Evolutionary conservation across 2,797 vertebrate genomes (phyloP), one percentile per base, ranked within the genome.

Genomic region (Spatula clypeata): DNA sequence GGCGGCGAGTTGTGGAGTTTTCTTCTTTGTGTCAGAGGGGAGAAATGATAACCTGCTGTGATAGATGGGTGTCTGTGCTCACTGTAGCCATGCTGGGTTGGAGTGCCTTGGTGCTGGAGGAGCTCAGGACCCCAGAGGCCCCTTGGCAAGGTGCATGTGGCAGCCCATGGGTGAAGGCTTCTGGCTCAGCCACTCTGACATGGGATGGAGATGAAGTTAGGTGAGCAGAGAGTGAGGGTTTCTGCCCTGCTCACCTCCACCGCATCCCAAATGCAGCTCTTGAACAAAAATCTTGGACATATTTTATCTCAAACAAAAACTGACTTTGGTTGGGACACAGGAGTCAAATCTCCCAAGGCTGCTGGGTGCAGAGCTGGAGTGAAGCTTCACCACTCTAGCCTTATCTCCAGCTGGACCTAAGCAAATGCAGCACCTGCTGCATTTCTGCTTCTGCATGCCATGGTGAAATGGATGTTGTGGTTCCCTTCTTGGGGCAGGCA

Each of bases 1-100:
- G 80, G 91, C 88, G 94, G 86, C 65, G 66, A 88, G 90, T 93
- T 92, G 74, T 49, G 60, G 76, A 88, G 74, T 2, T 1, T 86
- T 93, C 83, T 80, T 11, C 67, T 71, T 72, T 32, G 19, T 86
- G 88, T 86, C 60, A 45, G 89, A 86, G 70, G 54, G 71, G 61
- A 84, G 69, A 91, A 86, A 73, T 20, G 79, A 91, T 94, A 88
- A 79, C 36, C 32, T 2, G 3, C 29, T 73, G 44, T 38, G 81
- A 40, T 54, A 79, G 58, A 65, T 4, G 12, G 20, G 9, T 85
- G 54, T 21, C 75, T 92, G 70, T 47, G 72, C 58, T 83, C 1
- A 0, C 24, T 38, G 31, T 55, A 76, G 72, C 69, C 21, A 5
- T n/a, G 4, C n/a, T 51, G 72, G 40, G 13, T 29, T 31, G 36